Evolutionary conservation across 53 echinoderm and acorn worm genomes (phyloP).

Genomic region (Pentamera pediparva): DNA sequence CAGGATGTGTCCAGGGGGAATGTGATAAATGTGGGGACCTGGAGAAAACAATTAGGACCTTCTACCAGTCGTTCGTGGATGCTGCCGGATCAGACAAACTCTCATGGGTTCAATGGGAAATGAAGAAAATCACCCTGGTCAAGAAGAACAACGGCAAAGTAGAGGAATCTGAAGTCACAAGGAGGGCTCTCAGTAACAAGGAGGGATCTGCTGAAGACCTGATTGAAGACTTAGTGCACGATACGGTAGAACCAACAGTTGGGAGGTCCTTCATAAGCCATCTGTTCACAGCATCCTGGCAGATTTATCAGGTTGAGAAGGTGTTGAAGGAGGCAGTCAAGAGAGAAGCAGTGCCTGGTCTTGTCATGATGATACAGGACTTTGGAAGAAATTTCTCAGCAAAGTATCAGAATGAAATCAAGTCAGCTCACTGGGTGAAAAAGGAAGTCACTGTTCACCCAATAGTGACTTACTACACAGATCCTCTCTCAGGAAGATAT

Average conservation of each 20-base stretch:
- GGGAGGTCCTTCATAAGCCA: background rate
- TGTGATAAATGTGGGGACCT: slow-evolving; percentile 1
- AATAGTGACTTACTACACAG: background rate
- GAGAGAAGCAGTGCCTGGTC: background rate
- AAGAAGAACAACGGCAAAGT: background rate
- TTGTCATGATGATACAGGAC: slow-evolving; percentile 16
- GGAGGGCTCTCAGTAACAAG: background rate
- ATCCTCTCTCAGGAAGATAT: background rate
- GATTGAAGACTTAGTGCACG: background rate
- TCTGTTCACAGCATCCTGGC: background rate
- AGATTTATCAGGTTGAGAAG: slow-evolving; percentile 11
- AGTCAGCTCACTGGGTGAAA: slow-evolving; percentile 3
- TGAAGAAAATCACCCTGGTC: background rate
- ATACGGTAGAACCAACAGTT: background rate
- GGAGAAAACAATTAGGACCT: background rate
- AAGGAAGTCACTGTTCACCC: slow-evolving; percentile 7
- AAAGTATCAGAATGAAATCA: slow-evolving; percentile 1
- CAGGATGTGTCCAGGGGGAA: background rate
- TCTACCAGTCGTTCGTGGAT: background rate
- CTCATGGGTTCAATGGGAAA: slow-evolving; percentile 2
- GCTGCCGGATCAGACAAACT: background rate
- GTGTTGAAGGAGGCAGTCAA: slow-evolving; percentile 12
- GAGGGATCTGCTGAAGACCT: background rate
- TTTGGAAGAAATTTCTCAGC: slow-evolving; percentile 12
- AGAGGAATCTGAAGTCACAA: background rate